A percentile compares a stretch with the other conserved stretches of the same genome.
Evolutionary conservation across 2,113 vertebrate species (phyloP).

Genomic region (Zosterops lateralis): DNA sequence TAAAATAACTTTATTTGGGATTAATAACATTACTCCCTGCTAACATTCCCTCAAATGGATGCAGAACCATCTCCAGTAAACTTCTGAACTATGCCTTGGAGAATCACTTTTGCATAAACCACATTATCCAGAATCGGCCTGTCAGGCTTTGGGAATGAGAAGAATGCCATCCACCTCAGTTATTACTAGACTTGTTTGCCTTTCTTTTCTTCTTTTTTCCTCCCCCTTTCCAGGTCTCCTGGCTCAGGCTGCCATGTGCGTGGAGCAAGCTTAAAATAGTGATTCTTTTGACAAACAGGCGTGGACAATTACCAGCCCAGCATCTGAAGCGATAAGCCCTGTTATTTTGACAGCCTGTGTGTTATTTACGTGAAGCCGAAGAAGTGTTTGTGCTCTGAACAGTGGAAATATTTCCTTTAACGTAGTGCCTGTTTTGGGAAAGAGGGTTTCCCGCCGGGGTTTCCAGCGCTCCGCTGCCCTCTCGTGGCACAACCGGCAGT

Average conservation of each 20-base stretch:
- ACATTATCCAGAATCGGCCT: neutral
- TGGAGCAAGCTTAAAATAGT: fast-evolving
- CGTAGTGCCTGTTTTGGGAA: fast-evolving
- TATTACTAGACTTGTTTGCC: neutral
- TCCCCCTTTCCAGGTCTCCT: neutral
- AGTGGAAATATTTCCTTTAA: neutral
- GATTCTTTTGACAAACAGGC: neutral
- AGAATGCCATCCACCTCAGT: neutral
- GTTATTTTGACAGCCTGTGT: neutral
- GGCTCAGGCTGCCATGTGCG: fast-evolving
- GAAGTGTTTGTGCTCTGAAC: neutral
- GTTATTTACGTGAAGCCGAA: neutral
- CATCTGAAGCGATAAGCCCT: neutral
- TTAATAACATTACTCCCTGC: neutral
- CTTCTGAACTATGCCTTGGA: neutral
- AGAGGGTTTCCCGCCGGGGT: fast-evolving
- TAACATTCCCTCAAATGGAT: neutral
- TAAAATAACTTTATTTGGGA: neutral
- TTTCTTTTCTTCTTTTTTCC: neutral
- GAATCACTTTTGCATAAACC: neutral
- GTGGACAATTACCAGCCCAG: neutral
- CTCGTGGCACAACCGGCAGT: fast-evolving
- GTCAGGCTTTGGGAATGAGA: neutral
- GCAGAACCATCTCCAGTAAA: neutral
- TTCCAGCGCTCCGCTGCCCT: neutral